phyloP scores from a whole-genome alignment of 2,888 invertebrate genomes.

The Sinhomidia bicolor region DNA sequence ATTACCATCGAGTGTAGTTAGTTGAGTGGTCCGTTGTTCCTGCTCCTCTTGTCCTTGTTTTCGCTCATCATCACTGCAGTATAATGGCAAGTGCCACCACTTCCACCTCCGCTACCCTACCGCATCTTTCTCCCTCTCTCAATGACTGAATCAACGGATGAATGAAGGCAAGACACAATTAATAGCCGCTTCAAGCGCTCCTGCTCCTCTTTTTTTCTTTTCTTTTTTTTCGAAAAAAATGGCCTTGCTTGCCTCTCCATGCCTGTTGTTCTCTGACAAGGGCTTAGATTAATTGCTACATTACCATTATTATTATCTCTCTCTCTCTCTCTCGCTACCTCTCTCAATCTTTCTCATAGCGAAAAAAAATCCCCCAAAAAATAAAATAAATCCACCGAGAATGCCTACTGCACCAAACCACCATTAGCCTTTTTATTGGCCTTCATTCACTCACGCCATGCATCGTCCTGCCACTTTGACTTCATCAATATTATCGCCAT shows the following conservation, averaged over 20 bases:
- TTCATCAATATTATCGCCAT: background rate
- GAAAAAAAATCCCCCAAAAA: background rate
- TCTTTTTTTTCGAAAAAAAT: background rate
- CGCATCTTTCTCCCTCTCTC: background rate
- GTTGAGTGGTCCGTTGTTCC: too few relatives aligned
- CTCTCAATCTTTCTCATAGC: background rate
- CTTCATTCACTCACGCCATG: conserved; percentile 13
- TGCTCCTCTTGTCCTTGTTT: too few relatives aligned
- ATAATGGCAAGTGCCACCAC: too few relatives aligned
- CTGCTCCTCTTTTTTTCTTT: background rate
- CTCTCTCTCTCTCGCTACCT: background rate
- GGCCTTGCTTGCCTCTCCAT: background rate
- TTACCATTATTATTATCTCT: conserved; percentile 61
- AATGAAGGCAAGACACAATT: conserved; percentile 73
- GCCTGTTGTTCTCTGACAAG: conserved; percentile 73
- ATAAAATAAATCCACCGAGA: too few relatives aligned
- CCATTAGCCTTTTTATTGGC: background rate
- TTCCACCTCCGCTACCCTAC: too few relatives aligned
- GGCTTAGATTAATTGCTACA: conserved; percentile 78
- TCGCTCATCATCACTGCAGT: too few relatives aligned
- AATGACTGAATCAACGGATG: conserved; percentile 4
- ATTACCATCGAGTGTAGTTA: too few relatives aligned
- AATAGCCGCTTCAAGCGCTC: conserved; percentile 69
- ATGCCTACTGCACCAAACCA: too few relatives aligned
- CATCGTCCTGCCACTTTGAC: background rate